A percentile compares a stretch with the other conserved stretches of the same genome.
Evolutionary conservation across 2,888 invertebrate genomes (phyloP).

Genomic region (Lasioglossum marginatum): DNA sequence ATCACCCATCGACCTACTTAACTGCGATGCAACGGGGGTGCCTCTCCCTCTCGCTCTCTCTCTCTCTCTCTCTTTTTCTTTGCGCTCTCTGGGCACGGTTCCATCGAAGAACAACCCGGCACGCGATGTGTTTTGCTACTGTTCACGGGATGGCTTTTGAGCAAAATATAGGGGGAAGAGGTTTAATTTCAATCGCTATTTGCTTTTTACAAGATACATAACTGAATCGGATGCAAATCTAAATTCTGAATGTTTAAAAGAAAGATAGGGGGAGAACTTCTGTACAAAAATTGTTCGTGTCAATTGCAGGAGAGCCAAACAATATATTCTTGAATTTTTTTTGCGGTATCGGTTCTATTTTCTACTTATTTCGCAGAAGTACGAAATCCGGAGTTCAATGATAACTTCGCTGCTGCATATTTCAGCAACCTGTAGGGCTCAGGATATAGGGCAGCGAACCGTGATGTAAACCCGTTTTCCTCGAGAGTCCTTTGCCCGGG

Average conservation of each 20-base stretch:
- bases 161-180: neutral
- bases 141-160: neutral
- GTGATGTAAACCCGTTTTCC: neutral
- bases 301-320: neutral
- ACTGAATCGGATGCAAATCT: too few relatives aligned
- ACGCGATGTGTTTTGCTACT: neutral
- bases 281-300: neutral
- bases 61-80: neutral
- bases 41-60: neutral
- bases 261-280: neutral
- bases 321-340: too few relatives aligned
- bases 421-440: neutral
- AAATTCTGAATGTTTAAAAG: too few relatives aligned
- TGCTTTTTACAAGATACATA: neutral
- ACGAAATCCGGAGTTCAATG: neutral
- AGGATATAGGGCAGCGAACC: neutral
- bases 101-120: neutral
- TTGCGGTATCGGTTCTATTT: neutral
- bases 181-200: neutral
- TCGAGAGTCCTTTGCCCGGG: neutral
- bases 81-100: neutral
- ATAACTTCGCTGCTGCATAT: neutral
- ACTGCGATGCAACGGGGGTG: slow-evolving; percentile 15
- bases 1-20: slow-evolving; percentile 79
- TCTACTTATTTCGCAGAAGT: neutral